Percentiles rank a stretch among this genome's conserved stretches.
Conservation (phyloP, 2,113 vertebrate genomes). For the Gymnocephalus cernua region DNA sequence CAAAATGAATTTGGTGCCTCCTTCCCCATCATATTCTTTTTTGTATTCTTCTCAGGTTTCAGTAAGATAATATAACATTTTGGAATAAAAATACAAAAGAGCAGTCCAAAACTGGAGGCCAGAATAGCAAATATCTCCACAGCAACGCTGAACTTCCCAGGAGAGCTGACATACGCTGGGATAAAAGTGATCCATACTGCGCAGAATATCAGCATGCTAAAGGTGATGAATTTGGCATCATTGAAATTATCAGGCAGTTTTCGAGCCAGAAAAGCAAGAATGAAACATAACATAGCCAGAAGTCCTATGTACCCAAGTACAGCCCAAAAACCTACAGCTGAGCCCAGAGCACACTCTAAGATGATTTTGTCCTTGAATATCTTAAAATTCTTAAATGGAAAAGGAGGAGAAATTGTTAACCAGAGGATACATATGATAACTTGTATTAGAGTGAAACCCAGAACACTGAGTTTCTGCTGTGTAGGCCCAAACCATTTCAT, state of each 20-base stretch:
- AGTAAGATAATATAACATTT: conserved; percentile 83
- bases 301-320: conserved; percentile 82
- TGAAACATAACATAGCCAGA: conserved; percentile 79
- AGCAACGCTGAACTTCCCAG: conserved; percentile 84
- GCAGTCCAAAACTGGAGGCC: conserved; percentile 81
- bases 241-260: conserved; percentile 85
- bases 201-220: conserved; percentile 86
- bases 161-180: conserved; percentile 84
- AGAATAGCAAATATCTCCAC: conserved; percentile 86
- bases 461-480: too few species aligned
- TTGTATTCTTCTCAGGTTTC: conserved; percentile 81
- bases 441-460: conserved; percentile 79
- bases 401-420: conserved; percentile 76
- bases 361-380: conserved; percentile 77
- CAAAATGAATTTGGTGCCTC: conserved; percentile 9
- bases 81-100: conserved; percentile 82
- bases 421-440: conserved; percentile 78
- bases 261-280: conserved; percentile 81
- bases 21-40: conserved; percentile 79
- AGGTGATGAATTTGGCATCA: conserved; percentile 86
- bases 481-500: too few species aligned
- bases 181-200: conserved; percentile 85
- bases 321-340: conserved; percentile 78
- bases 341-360: conserved; percentile 78
- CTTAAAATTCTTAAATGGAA: conserved; percentile 67